Conservation (phyloP, 2,888 invertebrate species). For the Pristionchus mayeri region DNA sequence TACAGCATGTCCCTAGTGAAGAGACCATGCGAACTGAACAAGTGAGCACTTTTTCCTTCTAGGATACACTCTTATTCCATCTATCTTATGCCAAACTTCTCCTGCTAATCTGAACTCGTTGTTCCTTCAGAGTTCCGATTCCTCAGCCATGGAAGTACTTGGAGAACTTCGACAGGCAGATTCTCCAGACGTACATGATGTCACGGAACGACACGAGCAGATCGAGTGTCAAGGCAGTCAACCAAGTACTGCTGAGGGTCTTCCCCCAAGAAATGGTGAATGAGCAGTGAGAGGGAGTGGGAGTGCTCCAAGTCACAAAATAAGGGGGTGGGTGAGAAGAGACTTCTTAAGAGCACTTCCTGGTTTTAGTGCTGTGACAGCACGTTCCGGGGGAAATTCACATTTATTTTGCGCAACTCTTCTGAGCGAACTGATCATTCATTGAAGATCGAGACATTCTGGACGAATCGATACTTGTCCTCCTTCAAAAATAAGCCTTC, state of each 20-base stretch:
- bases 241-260: conserved; percentile 22
- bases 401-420: too few relatives aligned
- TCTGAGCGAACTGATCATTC: neutral
- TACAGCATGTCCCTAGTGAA: neutral
- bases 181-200: conserved; percentile 28
- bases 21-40: conserved; percentile 22
- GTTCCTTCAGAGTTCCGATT: neutral
- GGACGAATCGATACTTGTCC: neutral
- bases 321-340: neutral
- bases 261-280: conserved; percentile 13
- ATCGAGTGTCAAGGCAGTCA: neutral
- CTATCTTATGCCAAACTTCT: neutral
- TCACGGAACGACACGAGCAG: conserved; percentile 21
- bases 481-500: neutral
- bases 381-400: too few relatives aligned
- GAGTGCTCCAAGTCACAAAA: neutral
- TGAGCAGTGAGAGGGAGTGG: neutral
- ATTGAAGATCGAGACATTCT: conserved; percentile 16
- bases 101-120: neutral
- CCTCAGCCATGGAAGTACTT: neutral
- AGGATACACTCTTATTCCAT: neutral
- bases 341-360: neutral
- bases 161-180: conserved; percentile 17
- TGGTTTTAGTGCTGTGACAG: too few relatives aligned
- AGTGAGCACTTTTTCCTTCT: neutral